Conservation (phyloP, 2,888 invertebrate species). For the Chrysolina haemoptera region DNA sequence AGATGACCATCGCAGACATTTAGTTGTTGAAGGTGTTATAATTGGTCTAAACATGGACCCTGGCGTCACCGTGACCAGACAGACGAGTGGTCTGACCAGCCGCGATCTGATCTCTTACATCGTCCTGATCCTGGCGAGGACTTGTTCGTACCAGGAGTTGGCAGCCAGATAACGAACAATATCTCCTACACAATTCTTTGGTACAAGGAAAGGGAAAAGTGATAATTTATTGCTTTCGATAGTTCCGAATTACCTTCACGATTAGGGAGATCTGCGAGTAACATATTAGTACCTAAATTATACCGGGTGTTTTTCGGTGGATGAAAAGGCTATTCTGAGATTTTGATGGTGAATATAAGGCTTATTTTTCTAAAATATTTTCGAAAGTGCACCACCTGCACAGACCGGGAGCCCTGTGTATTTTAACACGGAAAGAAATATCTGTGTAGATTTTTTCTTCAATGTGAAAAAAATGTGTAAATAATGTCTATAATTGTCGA, state of each 20-base stretch:
- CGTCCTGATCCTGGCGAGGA: slow-evolving; percentile 59
- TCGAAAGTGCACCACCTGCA: no score
- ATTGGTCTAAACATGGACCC: slow-evolving; percentile 69
- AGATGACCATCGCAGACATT: slow-evolving; percentile 68
- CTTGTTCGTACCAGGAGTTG: slow-evolving; percentile 42
- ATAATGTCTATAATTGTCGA: no score
- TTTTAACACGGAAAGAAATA: no score
- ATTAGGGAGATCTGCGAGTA: no score
- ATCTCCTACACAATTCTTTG: slow-evolving; percentile 51
- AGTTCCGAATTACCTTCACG: background rate
- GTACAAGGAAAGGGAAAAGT: background rate
- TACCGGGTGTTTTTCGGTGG: no score
- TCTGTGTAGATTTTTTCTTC: no score
- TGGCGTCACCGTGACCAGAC: slow-evolving; percentile 70
- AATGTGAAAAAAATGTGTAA: no score
- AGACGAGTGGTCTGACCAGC: slow-evolving; percentile 51
- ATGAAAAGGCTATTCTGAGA: no score
- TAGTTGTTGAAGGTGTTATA: slow-evolving; percentile 70
- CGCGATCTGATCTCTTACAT: slow-evolving; percentile 57
- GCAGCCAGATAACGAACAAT: slow-evolving; percentile 47
- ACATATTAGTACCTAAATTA: no score
- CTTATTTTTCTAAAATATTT: no score
- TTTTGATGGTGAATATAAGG: no score
- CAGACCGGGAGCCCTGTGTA: no score
- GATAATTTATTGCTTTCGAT: slow-evolving; percentile 6